Percentiles rank a stretch among this genome's conserved stretches.
Conservation (phyloP, 2,888 invertebrate genomes). For the Lasioglossum leucozonium region DNA sequence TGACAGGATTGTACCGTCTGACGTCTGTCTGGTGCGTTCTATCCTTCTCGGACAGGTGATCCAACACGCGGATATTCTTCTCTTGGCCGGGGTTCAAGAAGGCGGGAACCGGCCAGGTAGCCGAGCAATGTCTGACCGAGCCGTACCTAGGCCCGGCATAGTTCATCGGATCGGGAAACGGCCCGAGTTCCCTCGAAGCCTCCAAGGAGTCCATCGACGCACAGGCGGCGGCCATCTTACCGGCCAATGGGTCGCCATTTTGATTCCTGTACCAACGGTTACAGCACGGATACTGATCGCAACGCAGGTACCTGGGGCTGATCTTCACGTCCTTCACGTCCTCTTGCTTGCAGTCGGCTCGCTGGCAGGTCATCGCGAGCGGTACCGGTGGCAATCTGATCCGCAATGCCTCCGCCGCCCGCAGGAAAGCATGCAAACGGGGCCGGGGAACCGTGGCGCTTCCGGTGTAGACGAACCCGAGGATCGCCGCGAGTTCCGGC, state of each 20-base stretch:
- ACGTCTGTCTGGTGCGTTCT: slow-evolving; percentile 20
- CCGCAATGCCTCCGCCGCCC: slow-evolving; percentile 84
- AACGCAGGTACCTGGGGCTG: slow-evolving; percentile 71
- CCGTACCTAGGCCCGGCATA: slow-evolving; percentile 46
- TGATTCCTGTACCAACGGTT: slow-evolving; percentile 55
- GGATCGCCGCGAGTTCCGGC: slow-evolving; percentile 87
- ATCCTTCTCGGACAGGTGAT: slow-evolving; percentile 30
- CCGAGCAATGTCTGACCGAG: slow-evolving; percentile 41
- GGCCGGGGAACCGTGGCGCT: slow-evolving; percentile 87
- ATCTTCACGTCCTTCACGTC: slow-evolving; percentile 74
- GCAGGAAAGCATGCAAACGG: slow-evolving; percentile 87
- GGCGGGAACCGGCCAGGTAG: slow-evolving; percentile 51
- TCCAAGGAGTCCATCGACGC: slow-evolving; percentile 36
- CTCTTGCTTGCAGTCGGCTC: slow-evolving; percentile 69
- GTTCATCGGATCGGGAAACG: slow-evolving; percentile 56
- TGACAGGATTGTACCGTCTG: slow-evolving; percentile 25
- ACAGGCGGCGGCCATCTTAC: slow-evolving; percentile 40
- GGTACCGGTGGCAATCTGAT: slow-evolving; percentile 78
- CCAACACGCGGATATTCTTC: slow-evolving; percentile 11
- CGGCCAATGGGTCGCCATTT: slow-evolving; percentile 26
- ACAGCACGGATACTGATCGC: slow-evolving; percentile 74
- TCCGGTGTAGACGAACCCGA: slow-evolving; percentile 90
- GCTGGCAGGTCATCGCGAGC: slow-evolving; percentile 51
- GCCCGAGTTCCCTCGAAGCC: slow-evolving; percentile 34
- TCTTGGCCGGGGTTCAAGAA: slow-evolving; percentile 42